These are phyloP conservation scores for Noctuana brunneofusca DNA, from an alignment of 2,888 invertebrate species.

Conservation along the genomic window DNA sequence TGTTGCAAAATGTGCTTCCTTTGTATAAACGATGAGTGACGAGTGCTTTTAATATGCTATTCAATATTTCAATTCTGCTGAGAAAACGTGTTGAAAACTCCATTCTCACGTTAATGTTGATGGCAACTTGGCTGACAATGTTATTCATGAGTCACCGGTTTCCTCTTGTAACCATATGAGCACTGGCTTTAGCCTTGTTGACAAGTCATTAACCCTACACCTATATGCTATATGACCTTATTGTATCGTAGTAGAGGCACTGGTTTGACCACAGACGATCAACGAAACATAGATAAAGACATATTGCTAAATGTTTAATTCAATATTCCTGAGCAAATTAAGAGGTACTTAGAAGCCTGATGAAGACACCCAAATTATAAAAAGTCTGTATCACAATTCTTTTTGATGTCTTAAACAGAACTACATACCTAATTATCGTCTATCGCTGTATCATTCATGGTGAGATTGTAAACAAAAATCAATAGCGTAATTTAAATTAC, in stretches of 20 bases:
- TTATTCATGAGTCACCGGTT: slow-evolving; percentile 19
- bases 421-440: not conserved
- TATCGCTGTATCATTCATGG: not conserved
- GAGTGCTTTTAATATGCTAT: slow-evolving; percentile 8
- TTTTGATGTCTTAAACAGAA: too few species aligned
- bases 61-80: slow-evolving; percentile 13
- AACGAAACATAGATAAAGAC: not conserved
- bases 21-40: not conserved
- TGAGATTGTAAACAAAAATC: not conserved
- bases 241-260: slow-evolving; percentile 6
- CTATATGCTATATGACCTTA: slow-evolving; percentile 22
- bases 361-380: not conserved
- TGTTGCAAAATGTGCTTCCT: not conserved
- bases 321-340: not conserved
- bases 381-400: too few species aligned
- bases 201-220: slow-evolving; percentile 32
- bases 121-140: slow-evolving; percentile 24
- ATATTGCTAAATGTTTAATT: not conserved
- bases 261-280: not conserved
- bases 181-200: slow-evolving; percentile 22
- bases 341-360: not conserved
- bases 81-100: slow-evolving; percentile 16
- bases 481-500: slow-evolving; percentile 21
- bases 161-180: slow-evolving; percentile 4
- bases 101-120: slow-evolving; percentile 17